Percentiles rank a stretch among this genome's conserved stretches.
phyloP scores from a whole-genome alignment of 2,113 vertebrate genomes.

The Scopus umbretta region DNA sequence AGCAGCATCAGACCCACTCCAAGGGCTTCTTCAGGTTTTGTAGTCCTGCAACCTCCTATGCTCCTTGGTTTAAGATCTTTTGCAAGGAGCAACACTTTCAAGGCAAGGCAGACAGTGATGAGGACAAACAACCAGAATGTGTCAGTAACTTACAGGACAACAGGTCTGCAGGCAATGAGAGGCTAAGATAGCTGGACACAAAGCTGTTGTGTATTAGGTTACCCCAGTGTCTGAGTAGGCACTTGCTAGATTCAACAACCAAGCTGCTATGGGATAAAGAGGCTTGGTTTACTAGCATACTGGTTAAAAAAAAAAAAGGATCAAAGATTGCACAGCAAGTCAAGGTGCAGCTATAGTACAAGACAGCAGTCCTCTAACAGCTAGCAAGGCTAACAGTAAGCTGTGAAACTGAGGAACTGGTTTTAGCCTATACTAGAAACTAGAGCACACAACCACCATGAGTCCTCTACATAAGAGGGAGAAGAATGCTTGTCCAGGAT shows the following conservation, averaged over 20 bases:
- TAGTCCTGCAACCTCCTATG: background rate
- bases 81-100: background rate
- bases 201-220: background rate
- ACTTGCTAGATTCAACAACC: background rate
- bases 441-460: background rate
- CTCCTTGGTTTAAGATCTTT: background rate
- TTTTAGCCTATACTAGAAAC: slow-evolving; percentile 1
- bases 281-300: background rate
- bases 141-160: background rate
- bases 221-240: background rate
- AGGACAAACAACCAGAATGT: background rate
- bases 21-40: background rate
- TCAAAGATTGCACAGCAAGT: background rate
- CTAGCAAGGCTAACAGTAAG: background rate
- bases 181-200: background rate
- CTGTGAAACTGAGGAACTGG: background rate
- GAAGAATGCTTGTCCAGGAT: background rate
- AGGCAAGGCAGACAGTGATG: background rate
- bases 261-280: background rate
- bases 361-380: background rate
- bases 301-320: background rate
- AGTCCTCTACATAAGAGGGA: background rate
- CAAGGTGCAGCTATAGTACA: slow-evolving; percentile 1
- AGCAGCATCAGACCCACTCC: background rate
- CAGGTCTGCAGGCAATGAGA: background rate